These are phyloP conservation scores for Megalopta genalis DNA, from an alignment of 1,140 invertebrate genomes.

Conservation along the genomic window DNA sequence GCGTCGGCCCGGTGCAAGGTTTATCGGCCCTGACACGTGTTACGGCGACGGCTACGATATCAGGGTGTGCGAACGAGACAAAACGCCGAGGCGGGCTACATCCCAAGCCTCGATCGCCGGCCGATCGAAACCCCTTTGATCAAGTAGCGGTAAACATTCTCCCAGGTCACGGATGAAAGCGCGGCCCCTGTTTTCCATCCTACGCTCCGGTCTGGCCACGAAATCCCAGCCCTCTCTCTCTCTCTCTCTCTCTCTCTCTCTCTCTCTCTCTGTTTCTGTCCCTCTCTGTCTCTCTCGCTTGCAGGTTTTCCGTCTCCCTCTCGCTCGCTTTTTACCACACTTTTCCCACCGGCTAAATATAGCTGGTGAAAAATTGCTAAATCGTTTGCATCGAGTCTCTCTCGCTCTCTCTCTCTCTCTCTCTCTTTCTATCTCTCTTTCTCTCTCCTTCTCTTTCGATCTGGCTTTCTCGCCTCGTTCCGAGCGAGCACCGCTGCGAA, in stretches of 20 bases:
- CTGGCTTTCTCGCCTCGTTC: neutral
- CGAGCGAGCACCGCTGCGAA: neutral
- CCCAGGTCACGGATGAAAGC: slow-evolving; percentile 71
- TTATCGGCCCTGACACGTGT: slow-evolving; percentile 46
- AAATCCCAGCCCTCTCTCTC: slow-evolving; percentile 28
- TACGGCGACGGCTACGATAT: slow-evolving; percentile 23
- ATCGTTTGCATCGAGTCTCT: slow-evolving; percentile 12
- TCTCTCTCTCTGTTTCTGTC: too few relatives aligned
- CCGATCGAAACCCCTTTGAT: slow-evolving; percentile 68
- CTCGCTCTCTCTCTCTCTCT: too few relatives aligned
- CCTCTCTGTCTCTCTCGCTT: too few relatives aligned
- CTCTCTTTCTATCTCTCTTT: too few relatives aligned
- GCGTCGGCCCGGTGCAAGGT: slow-evolving; percentile 7
- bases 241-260: neutral
- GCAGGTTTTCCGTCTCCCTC: neutral
- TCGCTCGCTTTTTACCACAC: slow-evolving; percentile 29
- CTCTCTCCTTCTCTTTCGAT: too few relatives aligned
- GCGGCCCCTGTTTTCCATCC: slow-evolving; percentile 54
- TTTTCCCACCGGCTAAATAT: slow-evolving; percentile 35
- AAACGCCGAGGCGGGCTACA: slow-evolving; percentile 11
- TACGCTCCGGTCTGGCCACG: slow-evolving; percentile 33
- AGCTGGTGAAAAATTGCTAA: slow-evolving; percentile 36
- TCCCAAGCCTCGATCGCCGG: slow-evolving; percentile 22
- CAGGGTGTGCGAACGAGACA: slow-evolving; percentile 26
- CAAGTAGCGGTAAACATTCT: slow-evolving; percentile 71